A percentile compares a stretch with the other conserved stretches of the same genome.
Conservation (phyloP, 2,113 vertebrate species). For the Gopherus flavomarginatus region DNA sequence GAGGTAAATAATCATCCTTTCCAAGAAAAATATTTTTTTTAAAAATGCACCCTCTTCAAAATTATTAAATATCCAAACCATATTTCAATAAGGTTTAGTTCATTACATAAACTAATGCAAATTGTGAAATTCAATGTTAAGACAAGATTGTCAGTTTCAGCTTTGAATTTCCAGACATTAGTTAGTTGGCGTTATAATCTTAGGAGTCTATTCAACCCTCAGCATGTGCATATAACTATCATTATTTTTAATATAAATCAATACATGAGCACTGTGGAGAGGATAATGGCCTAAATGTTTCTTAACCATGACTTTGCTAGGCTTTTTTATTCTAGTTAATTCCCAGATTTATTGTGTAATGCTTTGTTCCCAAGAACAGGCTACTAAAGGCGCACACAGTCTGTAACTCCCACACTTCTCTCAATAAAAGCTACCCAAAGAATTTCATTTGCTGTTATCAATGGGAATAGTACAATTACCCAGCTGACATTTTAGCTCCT, state of each 20-base stretch:
- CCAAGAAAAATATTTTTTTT: background rate
- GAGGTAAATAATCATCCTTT: background rate
- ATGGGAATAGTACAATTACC: slow-evolving; percentile 32
- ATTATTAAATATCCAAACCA: background rate
- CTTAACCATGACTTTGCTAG: background rate
- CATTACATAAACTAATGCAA: background rate
- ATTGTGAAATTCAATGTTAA: background rate
- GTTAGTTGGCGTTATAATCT: background rate
- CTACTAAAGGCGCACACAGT: slow-evolving; percentile 56
- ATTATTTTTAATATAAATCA: slow-evolving; percentile 8
- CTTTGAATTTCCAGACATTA: background rate
- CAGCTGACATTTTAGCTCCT: background rate
- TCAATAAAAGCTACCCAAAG: slow-evolving; percentile 52
- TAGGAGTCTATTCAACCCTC: background rate
- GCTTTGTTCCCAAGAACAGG: slow-evolving; percentile 49
- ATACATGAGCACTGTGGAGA: background rate
- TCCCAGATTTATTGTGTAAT: slow-evolving; percentile 35
- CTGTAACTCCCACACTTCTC: slow-evolving; percentile 48
- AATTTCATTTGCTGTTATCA: slow-evolving; percentile 41
- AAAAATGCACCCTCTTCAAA: background rate
- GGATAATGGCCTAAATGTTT: background rate
- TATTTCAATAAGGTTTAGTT: background rate
- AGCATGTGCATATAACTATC: background rate
- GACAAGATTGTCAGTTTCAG: background rate
- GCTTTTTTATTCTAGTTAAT: slow-evolving; percentile 40